Evolutionary conservation across 2,113 vertebrate genomes (phyloP).

Genomic region (Phalacrocorax aristotelis): DNA sequence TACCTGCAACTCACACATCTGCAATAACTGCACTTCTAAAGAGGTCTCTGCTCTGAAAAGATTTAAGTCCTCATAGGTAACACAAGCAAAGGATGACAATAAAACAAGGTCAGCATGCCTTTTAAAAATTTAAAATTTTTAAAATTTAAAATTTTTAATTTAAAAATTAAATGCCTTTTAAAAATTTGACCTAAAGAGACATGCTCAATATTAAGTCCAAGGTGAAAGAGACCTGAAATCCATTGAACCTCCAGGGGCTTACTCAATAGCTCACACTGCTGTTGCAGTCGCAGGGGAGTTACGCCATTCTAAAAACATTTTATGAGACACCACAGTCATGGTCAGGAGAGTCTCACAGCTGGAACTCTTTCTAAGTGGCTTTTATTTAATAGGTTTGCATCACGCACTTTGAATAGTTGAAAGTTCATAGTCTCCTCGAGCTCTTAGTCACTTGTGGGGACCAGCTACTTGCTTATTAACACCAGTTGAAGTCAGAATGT

Average conservation of each 20-base stretch:
- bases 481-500: not conserved
- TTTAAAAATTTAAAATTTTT: not conserved
- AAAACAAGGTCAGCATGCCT: not conserved
- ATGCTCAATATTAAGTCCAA: not conserved
- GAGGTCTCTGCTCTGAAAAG: not conserved
- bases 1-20: not conserved
- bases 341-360: not conserved
- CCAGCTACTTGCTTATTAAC: not conserved
- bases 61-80: not conserved
- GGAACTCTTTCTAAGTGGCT: not conserved
- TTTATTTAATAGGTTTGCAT: not conserved
- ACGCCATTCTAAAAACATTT: not conserved
- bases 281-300: not conserved
- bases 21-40: not conserved
- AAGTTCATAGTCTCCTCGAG: not conserved
- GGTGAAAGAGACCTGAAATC: not conserved
- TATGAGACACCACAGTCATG: not conserved
- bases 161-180: not conserved
- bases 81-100: not conserved
- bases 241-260: not conserved
- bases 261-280: not conserved
- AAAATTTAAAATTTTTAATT: no score
- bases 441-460: not conserved
- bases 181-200: not conserved
- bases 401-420: no score